Conservation (phyloP, 1,140 invertebrate genomes). For the Listronotus oregonensis region DNA sequence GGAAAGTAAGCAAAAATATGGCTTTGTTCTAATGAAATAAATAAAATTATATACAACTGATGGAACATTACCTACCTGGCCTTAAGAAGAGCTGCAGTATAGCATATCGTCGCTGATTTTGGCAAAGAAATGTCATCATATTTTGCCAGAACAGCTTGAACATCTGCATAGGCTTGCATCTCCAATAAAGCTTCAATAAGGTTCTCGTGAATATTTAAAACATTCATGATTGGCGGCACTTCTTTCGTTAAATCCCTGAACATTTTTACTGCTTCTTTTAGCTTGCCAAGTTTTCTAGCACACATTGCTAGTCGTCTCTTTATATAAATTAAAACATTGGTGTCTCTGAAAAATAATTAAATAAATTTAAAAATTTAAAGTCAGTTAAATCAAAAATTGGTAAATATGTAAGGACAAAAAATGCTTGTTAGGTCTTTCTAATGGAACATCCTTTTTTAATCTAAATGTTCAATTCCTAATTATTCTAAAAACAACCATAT, state of each 20-base stretch:
- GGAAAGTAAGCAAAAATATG: too few species aligned
- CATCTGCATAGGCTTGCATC: conserved; percentile 98
- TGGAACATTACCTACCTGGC: too few species aligned
- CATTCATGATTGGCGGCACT: conserved; percentile 95
- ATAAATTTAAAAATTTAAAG: too few species aligned
- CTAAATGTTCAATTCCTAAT: too few species aligned
- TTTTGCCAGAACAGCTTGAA: conserved; percentile 91
- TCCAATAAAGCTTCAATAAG: conserved; percentile 95
- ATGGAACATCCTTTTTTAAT: too few species aligned
- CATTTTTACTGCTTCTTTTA: conserved; percentile 96
- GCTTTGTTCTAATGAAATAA: too few species aligned
- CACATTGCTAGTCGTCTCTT: conserved; percentile 96
- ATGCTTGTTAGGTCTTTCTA: too few species aligned
- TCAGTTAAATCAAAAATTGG: too few species aligned
- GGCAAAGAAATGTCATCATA: conserved; percentile 95
- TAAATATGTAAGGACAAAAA: too few species aligned
- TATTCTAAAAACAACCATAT: too few species aligned
- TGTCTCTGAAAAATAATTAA: conserved; percentile 67
- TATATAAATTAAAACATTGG: conserved; percentile 95
- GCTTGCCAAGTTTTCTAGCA: conserved; percentile 88
- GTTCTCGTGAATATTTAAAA: conserved; percentile 98
- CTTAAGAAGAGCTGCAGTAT: conserved; percentile 96
- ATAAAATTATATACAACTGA: too few species aligned
- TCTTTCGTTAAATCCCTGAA: conserved; percentile 97
- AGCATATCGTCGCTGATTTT: conserved; percentile 96